phyloP scores from a whole-genome alignment of 2,888 invertebrate species.

The Rapana venosa region DNA sequence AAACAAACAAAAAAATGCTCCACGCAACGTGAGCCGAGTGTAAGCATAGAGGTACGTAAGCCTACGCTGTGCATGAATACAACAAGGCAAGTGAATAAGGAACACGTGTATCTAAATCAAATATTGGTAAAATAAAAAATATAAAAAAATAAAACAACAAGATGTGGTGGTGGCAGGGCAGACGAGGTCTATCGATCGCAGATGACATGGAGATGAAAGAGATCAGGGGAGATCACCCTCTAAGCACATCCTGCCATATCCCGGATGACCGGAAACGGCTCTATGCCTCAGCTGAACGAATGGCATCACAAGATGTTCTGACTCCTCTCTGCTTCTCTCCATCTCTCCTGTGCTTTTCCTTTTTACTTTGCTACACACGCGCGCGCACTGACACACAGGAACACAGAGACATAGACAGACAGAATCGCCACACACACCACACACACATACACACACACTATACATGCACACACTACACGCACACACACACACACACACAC shows the following conservation, averaged over 20 bases:
- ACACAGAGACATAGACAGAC: background rate
- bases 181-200: background rate
- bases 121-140: no score
- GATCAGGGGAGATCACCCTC: slow-evolving; percentile 28
- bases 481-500: background rate
- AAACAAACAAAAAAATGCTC: no score
- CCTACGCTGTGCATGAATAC: no score
- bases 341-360: background rate
- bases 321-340: background rate
- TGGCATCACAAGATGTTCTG: background rate
- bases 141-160: background rate
- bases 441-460: background rate
- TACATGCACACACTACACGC: background rate
- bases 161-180: background rate
- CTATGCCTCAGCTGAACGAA: background rate
- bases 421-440: background rate
- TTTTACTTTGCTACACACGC: background rate
- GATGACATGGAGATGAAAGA: slow-evolving; percentile 33
- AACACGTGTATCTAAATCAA: no score
- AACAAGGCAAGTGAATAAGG: no score
- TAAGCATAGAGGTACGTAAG: no score
- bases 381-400: background rate
- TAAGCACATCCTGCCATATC: background rate
- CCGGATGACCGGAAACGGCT: slow-evolving; percentile 27
- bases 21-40: no score